Percentiles rank a stretch among this genome's conserved stretches.
Conservation (phyloP, 2,113 vertebrate genomes). For the Penelope pileata region DNA sequence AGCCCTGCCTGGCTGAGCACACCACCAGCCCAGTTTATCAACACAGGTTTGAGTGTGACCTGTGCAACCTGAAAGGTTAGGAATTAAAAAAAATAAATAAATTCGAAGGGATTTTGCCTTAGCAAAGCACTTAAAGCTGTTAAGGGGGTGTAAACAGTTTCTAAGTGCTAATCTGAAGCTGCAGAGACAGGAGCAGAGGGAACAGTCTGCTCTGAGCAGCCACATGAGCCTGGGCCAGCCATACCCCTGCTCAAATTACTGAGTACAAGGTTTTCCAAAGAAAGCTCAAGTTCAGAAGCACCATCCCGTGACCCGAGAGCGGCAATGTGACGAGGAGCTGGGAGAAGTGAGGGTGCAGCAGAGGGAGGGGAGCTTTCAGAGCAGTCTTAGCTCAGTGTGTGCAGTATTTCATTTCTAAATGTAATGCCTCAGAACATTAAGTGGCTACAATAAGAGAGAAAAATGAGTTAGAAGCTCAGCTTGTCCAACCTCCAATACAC, state of each 20-base stretch:
- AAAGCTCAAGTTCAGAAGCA: neutral
- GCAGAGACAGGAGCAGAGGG: neutral
- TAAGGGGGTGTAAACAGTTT: neutral
- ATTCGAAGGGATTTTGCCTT: neutral
- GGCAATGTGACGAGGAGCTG: neutral
- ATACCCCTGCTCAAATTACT: neutral
- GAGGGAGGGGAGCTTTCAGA: neutral
- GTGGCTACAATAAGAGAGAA: neutral
- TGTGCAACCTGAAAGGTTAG: neutral
- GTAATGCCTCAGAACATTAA: neutral
- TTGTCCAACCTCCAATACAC: neutral
- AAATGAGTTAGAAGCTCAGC: neutral
- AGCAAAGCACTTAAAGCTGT: neutral
- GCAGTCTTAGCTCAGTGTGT: neutral
- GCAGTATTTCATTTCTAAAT: neutral
- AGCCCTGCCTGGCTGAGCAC: accelerated
- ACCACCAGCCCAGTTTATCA: accelerated
- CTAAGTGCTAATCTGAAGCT: neutral
- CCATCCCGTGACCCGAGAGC: neutral
- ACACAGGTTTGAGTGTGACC: neutral
- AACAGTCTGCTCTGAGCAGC: neutral
- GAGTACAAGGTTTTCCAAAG: neutral
- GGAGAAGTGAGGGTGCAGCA: neutral
- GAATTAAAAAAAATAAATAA: neutral
- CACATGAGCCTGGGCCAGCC: neutral